Conservation (phyloP, 2,888 invertebrate genomes). For the Endotricha flammealis region DNA sequence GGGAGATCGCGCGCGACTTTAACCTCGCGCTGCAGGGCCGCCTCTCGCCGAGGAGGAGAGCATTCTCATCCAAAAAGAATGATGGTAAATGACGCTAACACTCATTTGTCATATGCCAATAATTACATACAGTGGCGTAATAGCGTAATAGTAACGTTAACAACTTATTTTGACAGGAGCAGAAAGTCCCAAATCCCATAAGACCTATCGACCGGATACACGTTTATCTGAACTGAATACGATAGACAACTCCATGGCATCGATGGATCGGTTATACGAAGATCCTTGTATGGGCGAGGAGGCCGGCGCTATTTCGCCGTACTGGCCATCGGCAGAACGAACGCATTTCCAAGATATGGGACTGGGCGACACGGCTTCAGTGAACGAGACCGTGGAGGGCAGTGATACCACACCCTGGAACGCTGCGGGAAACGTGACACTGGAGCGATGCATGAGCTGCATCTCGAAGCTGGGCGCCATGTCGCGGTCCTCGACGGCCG, state of each 20-base stretch:
- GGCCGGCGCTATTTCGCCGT: conserved; percentile 78
- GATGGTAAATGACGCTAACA: no score
- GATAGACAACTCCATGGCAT: conserved; percentile 61
- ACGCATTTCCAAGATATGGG: conserved; percentile 71
- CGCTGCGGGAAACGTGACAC: conserved; percentile 58
- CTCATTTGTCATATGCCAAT: no score
- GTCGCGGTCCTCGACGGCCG: conserved; percentile 81
- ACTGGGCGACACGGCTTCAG: conserved; percentile 51
- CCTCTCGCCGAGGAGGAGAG: conserved; percentile 75
- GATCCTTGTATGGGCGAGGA: conserved; percentile 47
- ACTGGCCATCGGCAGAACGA: conserved; percentile 80
- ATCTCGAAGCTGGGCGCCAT: conserved; percentile 87
- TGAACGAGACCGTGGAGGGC: conserved; percentile 40
- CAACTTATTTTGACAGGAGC: conserved; percentile 30
- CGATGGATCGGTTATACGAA: conserved; percentile 53
- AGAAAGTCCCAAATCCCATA: conserved; percentile 48
- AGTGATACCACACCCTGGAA: conserved; percentile 42
- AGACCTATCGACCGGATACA: conserved; percentile 65
- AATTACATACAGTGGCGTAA: no score
- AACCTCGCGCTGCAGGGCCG: conserved; percentile 85
- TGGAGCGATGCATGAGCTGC: conserved; percentile 85
- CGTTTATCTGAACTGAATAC: conserved; percentile 73
- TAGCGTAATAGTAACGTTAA: no score
- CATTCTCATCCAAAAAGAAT: conserved; percentile 39
- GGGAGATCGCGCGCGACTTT: conserved; percentile 83